Base-by-base conservation (phyloP, 2,113 vertebrate species). In the Gorilla gorilla region DNA sequence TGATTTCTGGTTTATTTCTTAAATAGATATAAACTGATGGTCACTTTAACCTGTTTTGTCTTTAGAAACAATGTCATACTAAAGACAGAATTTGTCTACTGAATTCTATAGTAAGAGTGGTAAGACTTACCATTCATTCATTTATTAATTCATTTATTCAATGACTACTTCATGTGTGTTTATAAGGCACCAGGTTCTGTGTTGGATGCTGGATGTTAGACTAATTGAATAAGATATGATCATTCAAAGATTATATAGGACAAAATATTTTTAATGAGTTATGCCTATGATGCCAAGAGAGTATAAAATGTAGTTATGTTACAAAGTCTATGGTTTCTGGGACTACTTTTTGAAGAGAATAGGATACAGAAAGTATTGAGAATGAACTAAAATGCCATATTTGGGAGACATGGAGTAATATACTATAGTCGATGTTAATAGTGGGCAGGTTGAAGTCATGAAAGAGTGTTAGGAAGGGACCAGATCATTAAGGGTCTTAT, bases 1-100 rank as follows among this genome's bases (percentile, higher is more conserved):
- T 97, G 38, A 92, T 55, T 82, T 93, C 25, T n/a, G 18, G 95
- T 89, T 70, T 72, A 20, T 80, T 83, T 81, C 30, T 75, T 95
- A 88, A 20, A 52, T 38, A 50, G 3, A 72, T 64, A 59, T 38
- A 75, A 59, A 1, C 18, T 40, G 27, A 17, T n/a, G 32, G 10
- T 73, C 80, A 84, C 3, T 76, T 93, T 61, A 66, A 25, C 16
- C 16, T 92, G 76, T 20, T 81, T 72, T 76, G 1, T 79, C 20
- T 78, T 93, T 32, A 73, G 11, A 45, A 9, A 40, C 52, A 75
- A 55, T 52, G 27, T 11, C 16, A 25, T 88, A 11, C 50, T 72
- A 73, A 89, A 50, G 4, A 45, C 38, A 80, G 5, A 27, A 61
- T 59, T 66, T 43, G 87, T 80, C 70, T 80, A 25, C 20, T 45